Conservation (phyloP, 2,113 vertebrate species). For the Piaya cayana region DNA sequence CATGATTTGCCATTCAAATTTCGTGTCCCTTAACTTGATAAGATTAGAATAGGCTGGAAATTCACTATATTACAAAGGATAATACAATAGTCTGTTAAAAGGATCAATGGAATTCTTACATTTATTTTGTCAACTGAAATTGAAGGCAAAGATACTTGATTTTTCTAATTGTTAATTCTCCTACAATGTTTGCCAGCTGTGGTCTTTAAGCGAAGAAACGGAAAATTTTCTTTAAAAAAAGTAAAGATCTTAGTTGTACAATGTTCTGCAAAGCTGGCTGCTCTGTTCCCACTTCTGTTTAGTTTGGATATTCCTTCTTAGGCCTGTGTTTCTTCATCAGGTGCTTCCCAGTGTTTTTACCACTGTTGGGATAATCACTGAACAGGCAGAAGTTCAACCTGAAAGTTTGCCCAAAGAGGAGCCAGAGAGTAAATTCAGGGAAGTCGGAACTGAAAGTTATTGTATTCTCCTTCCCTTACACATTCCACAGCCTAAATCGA, state of each 20-base stretch:
- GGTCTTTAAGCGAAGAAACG: constrained; percentile 41
- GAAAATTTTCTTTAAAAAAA: constrained; percentile 24
- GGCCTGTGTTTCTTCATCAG: constrained; percentile 52
- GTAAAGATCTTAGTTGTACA: constrained; percentile 14
- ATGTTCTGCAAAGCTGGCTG: neutral
- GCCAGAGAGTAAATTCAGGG: neutral
- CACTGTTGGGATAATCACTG: neutral
- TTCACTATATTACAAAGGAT: neutral
- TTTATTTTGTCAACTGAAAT: constrained; percentile 63
- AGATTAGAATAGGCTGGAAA: constrained; percentile 11
- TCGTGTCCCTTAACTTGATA: neutral
- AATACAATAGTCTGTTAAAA: constrained; percentile 41
- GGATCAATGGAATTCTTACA: constrained; percentile 44
- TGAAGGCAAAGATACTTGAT: constrained; percentile 45
- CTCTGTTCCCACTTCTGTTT: constrained; percentile 41
- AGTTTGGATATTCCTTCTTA: constrained; percentile 37
- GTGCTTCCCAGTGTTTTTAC: constrained; percentile 48
- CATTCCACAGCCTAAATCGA: neutral
- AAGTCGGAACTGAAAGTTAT: neutral
- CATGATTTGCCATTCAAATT: neutral
- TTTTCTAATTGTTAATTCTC: constrained; percentile 62
- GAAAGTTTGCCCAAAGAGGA: neutral
- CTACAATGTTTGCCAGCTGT: constrained; percentile 55
- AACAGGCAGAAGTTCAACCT: neutral
- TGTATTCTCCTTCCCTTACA: neutral